Conservation (phyloP, 1,140 invertebrate species). For the Papilio polytes region DNA sequence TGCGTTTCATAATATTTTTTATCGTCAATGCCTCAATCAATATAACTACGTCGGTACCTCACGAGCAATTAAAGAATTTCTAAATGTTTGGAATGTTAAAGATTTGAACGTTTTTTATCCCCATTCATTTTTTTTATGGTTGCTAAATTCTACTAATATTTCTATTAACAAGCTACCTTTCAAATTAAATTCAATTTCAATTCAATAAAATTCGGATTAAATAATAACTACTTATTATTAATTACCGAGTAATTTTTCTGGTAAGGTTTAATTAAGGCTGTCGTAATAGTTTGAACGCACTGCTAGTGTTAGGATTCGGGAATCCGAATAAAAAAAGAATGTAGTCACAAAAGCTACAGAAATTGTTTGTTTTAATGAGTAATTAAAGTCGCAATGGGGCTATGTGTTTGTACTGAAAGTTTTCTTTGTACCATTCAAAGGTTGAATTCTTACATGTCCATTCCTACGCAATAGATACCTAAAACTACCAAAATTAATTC, state of each 20-base stretch:
- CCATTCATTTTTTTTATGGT: neutral
- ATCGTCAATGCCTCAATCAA: constrained; percentile 25
- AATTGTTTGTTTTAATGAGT: too few relatives aligned
- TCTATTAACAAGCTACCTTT: neutral
- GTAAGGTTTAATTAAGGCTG: too few relatives aligned
- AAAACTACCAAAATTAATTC: constrained; percentile 45
- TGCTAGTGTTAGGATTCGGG: too few relatives aligned
- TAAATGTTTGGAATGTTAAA: constrained; percentile 25
- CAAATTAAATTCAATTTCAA: neutral
- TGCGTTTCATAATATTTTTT: constrained; percentile 41
- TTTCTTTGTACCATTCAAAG: neutral
- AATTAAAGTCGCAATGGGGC: neutral
- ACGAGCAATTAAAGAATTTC: constrained; percentile 27
- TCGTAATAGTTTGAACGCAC: too few relatives aligned
- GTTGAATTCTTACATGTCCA: constrained; percentile 20
- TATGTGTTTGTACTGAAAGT: neutral
- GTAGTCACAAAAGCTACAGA: too few relatives aligned
- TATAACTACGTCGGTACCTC: constrained; percentile 33
- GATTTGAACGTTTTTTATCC: constrained; percentile 4
- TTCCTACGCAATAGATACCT: constrained; percentile 37
- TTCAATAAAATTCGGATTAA: too few relatives aligned
- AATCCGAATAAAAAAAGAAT: too few relatives aligned
- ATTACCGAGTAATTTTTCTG: too few relatives aligned
- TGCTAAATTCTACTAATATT: neutral
- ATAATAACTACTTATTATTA: too few relatives aligned